A percentile compares a stretch with the other conserved stretches of the same genome.
Evolutionary conservation across 2,113 vertebrate genomes (phyloP).

Genomic region (Oreotragus oreotragus): DNA sequence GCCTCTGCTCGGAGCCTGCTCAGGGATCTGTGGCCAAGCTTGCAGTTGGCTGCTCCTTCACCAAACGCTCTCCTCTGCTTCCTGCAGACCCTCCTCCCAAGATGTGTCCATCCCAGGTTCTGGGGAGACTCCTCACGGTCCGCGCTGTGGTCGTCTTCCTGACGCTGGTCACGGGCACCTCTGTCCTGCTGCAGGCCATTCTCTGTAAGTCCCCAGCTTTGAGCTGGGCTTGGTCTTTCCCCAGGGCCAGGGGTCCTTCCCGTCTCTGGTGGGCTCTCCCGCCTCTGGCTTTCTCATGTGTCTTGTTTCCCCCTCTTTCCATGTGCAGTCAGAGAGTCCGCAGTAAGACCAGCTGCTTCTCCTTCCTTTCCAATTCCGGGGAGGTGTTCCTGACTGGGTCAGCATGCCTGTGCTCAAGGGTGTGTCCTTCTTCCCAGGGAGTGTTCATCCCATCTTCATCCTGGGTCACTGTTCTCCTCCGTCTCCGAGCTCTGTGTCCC

Average conservation of each 20-base stretch:
- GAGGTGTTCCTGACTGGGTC: neutral
- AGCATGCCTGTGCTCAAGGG: neutral
- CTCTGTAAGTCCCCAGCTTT: conserved; percentile 60
- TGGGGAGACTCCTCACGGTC: neutral
- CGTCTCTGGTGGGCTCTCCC: neutral
- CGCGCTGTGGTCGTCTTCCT: neutral
- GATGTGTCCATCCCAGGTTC: rapidly evolving
- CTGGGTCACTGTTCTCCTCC: neutral
- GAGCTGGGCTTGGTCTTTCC: neutral
- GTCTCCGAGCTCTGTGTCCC: neutral
- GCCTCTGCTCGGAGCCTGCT: neutral
- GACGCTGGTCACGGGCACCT: neutral
- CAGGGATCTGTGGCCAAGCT: neutral
- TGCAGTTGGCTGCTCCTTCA: neutral
- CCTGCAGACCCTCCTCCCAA: conserved; percentile 37
- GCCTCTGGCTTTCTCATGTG: neutral
- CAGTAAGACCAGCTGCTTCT: neutral
- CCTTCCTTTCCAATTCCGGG: neutral
- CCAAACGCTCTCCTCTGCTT: neutral
- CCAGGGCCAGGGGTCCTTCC: neutral
- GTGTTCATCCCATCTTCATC: neutral
- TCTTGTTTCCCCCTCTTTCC: neutral
- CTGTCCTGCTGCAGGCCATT: conserved; percentile 1
- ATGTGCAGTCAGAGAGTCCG: neutral
- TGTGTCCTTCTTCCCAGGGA: neutral